Base-by-base conservation (phyloP, 2,888 invertebrate species). In the Acanthococcus lagerstroemiae region DNA sequence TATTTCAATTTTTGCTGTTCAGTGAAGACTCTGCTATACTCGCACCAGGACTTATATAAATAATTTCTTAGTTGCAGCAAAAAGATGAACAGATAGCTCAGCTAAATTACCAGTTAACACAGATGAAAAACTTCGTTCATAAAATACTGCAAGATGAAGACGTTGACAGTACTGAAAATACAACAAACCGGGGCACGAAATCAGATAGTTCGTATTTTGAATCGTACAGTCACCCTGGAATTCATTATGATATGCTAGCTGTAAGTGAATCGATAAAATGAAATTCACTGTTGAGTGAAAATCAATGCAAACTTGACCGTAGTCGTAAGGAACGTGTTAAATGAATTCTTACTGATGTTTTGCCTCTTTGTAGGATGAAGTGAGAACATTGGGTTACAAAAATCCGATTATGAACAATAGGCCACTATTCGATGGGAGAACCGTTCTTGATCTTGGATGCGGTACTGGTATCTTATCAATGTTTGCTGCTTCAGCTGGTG, bases 391-490 rank as follows among this genome's bases (percentile, higher is more conserved):
- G 74, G 87, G 88, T 71, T 96, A 96, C 74, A 81, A 86, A 71
- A 83, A 90, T 77, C 91, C 94, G 22, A 85, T 95, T 70, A 74
- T 88, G 57, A 81, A 83, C 19, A 95, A 95, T 75, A 78, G 79
- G 27, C 80, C 83, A 30, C 77, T 82, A 66, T 81, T 95, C 61
- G 79, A 79, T 72, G 85, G 83, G 46, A 93, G 93, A 77, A 78
- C 83, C 22, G 91, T 99, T 21, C 78, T 99, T 68, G 99, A 99
- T 79, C 85, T 99, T 66, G 99, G 99, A 37, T 96, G 96, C 77
- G 99, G 99, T 24, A 97, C 97, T 1, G 93, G 95, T 26, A 96
- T 99, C 71, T 79, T 99, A 24, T 95, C 95, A 15, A 95, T 99
- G 92, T 99, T 99, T 80, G 90, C 93, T 70, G 95, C 95, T 12